Evolutionary conservation across 2,888 invertebrate species (phyloP), one percentile per base, ranked within the genome.

Genomic region (Strigamia crassipes): DNA sequence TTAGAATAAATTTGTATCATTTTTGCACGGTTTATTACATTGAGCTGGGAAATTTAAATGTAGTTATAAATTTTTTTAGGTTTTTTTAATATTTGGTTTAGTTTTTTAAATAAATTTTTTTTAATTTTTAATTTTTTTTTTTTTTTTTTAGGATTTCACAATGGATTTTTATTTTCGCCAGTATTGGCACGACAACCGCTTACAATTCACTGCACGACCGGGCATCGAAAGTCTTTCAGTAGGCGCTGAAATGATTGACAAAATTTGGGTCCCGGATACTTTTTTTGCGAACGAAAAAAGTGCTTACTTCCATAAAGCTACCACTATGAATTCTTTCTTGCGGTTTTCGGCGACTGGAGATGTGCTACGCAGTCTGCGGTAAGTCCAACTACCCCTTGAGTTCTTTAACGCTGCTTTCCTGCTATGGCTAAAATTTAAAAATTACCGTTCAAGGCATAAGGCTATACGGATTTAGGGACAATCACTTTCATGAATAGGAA

Each of bases 201-300:
- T 98, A 89, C 95, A 95, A 86, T 98, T 97, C 91, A 93, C 93
- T 89, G 94, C 94, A 89, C 91, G 94, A 87, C 93, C 93, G 85
- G 95, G 94, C 86, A 94, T 96, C 86, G 95, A 96, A 89, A 95
- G 94, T 85, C 91, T 96, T 86, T 95, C 95, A 86, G 96, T 96
- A 38, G 96, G 96, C 86, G 96, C 96, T 84, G 96, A 96, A 90
- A 96, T 96, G 89, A 95, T 97, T 89, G 96, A 96, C 90, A 96
- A 96, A 89, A 97, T 99, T 89, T 99, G 99, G 99, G 98, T 99
- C 86, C 99, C 99, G 86, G 99, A 99, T 90, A 99, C 99, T 85
- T 99, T 99, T 91, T 99, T 99, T 90, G 99, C 99, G 87, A 99
- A 99, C 90, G 99, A 99, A 91, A 99, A 99, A 90, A 97, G 97